phyloP scores from a whole-genome alignment of 2,797 vertebrate species.

The Thunnus albacares region DNA sequence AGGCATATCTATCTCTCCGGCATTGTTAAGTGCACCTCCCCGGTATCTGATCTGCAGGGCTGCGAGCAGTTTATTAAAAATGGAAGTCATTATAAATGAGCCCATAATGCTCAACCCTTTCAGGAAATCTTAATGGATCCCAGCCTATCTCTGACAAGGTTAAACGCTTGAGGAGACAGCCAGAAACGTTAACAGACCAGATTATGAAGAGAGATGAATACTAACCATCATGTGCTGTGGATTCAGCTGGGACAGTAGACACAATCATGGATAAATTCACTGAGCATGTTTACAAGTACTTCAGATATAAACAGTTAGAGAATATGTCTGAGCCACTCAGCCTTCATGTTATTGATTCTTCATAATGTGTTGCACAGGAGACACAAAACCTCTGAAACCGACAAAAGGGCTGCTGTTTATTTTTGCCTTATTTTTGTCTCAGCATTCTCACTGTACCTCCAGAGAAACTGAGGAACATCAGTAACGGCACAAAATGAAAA shows the following conservation, averaged over 20 bases:
- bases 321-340: background rate
- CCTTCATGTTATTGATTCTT: constrained; percentile 21
- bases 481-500: constrained; percentile 22
- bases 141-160: constrained; percentile 86
- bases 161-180: constrained; percentile 81
- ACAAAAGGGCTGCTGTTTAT: background rate
- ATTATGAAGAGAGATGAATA: constrained; percentile 73
- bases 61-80: constrained; percentile 88
- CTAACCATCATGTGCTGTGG: constrained; percentile 52
- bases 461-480: constrained; percentile 26
- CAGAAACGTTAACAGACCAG: constrained; percentile 71
- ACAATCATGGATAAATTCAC: background rate
- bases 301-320: background rate
- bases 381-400: constrained; percentile 8
- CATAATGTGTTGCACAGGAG: background rate
- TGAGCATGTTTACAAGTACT: constrained; percentile 6
- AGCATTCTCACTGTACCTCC: background rate
- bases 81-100: constrained; percentile 87
- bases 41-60: constrained; percentile 79
- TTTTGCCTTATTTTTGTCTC: background rate
- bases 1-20: constrained; percentile 78
- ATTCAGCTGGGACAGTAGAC: constrained; percentile 41
- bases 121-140: constrained; percentile 81
- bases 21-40: constrained; percentile 80
- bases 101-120: constrained; percentile 81